Conservation (phyloP, 2,888 invertebrate genomes). For the Argyresthia albistria region DNA sequence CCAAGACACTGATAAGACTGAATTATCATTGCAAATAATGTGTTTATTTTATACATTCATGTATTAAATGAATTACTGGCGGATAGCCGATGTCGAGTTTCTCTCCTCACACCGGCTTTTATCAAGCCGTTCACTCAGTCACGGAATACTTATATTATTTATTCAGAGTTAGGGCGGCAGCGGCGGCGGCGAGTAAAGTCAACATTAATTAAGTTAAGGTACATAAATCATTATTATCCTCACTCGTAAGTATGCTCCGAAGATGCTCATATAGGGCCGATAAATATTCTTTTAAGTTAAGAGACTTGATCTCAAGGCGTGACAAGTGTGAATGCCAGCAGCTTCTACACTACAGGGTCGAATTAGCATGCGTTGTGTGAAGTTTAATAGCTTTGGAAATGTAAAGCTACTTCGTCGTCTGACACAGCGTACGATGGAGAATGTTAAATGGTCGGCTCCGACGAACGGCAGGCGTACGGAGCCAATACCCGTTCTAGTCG, state of each 20-base stretch:
- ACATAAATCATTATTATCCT: too few relatives aligned
- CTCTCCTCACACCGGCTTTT: constrained; percentile 36
- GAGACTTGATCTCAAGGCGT: too few relatives aligned
- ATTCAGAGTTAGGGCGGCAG: too few relatives aligned
- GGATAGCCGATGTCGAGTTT: constrained; percentile 35
- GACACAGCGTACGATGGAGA: constrained; percentile 22
- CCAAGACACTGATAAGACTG: constrained; percentile 62
- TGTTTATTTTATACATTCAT: constrained; percentile 57
- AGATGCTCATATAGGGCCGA: too few relatives aligned
- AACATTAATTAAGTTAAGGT: too few relatives aligned
- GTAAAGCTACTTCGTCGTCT: constrained; percentile 10
- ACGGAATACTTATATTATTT: too few relatives aligned
- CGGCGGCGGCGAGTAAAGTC: too few relatives aligned
- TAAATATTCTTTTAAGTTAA: too few relatives aligned
- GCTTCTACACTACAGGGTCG: too few relatives aligned
- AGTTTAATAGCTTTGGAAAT: constrained; percentile 1
- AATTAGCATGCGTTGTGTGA: too few relatives aligned
- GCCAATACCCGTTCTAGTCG: constrained; percentile 66
- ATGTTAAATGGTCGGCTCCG: constrained; percentile 36
- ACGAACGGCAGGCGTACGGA: constrained; percentile 24
- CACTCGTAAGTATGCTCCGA: too few relatives aligned
- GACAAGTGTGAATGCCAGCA: too few relatives aligned
- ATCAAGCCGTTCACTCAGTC: constrained; percentile 23
- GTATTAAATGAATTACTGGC: constrained; percentile 28
- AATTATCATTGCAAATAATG: constrained; percentile 71